Evolutionary conservation across 2,113 vertebrate species (phyloP).

Genomic region (Poeciliopsis turrubarensis): DNA sequence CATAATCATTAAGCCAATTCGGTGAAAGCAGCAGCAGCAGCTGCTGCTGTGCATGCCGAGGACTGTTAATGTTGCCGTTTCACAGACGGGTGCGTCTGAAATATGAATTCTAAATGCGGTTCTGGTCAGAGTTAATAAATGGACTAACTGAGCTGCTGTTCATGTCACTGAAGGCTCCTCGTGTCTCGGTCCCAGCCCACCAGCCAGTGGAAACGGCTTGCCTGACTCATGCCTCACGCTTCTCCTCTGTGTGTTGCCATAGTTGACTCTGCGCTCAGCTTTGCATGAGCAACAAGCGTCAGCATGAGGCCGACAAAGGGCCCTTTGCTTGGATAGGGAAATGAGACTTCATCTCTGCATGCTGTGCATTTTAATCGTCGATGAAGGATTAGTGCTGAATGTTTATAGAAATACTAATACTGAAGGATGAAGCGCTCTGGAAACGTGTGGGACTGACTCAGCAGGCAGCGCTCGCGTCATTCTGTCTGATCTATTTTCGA

Average conservation of each 20-base stretch:
- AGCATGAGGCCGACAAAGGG: conserved; percentile 28
- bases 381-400: not conserved
- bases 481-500: not conserved
- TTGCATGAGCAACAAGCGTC: conserved; percentile 44
- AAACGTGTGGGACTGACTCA: conserved; percentile 5
- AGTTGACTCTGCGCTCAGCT: conserved; percentile 26
- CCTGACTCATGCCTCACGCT: conserved; percentile 5
- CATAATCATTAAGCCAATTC: too few species aligned
- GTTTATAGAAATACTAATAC: not conserved
- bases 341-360: conserved; percentile 10
- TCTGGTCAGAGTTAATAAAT: too few species aligned
- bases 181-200: not conserved
- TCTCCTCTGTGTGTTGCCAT: conserved; percentile 16
- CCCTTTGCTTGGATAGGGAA: conserved; percentile 33
- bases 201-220: not conserved
- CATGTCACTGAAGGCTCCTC: too few species aligned
- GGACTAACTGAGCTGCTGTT: too few species aligned
- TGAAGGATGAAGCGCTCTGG: not conserved
- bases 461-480: not conserved
- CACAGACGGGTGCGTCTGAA: too few species aligned
- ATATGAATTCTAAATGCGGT: too few species aligned
- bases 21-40: too few species aligned
- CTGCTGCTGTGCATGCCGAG: too few species aligned
- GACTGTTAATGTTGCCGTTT: too few species aligned
- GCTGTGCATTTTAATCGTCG: not conserved